Percentiles rank a stretch among this genome's conserved stretches.
These are phyloP conservation scores for Trichopoda pennipes DNA, from an alignment of 2,888 invertebrate genomes.

Conservation along the genomic window DNA sequence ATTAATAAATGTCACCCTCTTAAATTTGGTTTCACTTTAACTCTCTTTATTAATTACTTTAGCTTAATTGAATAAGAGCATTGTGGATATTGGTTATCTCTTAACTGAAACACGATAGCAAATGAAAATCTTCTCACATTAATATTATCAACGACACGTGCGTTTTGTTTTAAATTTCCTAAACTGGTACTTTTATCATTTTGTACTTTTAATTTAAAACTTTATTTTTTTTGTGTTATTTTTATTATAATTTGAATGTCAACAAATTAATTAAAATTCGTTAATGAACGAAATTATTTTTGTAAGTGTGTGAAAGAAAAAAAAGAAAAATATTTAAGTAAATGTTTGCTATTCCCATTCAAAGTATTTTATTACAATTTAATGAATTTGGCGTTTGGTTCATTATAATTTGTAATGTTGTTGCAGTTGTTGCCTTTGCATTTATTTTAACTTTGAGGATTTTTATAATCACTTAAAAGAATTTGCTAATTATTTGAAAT, in stretches of 20 bases:
- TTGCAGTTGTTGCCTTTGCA: background rate
- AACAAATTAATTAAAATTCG: background rate
- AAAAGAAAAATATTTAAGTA: background rate
- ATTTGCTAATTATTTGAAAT: background rate
- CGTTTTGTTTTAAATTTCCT: background rate
- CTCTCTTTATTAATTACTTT: background rate
- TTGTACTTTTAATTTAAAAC: background rate
- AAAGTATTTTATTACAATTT: conserved; percentile 63
- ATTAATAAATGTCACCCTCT: background rate
- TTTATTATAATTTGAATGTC: too few relatives aligned
- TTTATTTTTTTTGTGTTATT: too few relatives aligned
- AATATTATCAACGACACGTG: background rate
- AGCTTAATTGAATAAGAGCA: background rate
- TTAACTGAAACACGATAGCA: background rate
- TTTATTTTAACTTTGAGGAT: conserved; percentile 22
- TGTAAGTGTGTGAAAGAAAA: conserved; percentile 21
- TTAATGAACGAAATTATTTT: conserved; percentile 21
- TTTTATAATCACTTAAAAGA: conserved; percentile 39
- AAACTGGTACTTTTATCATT: background rate
- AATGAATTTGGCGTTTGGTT: conserved; percentile 65
- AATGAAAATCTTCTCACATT: background rate
- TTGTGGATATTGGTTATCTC: background rate
- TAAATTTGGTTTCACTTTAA: background rate
- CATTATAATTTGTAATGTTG: conserved; percentile 38
- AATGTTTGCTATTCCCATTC: conserved; percentile 17